phyloP scores from a whole-genome alignment of 2,113 vertebrate genomes.

The Mohoua ochrocephala region DNA sequence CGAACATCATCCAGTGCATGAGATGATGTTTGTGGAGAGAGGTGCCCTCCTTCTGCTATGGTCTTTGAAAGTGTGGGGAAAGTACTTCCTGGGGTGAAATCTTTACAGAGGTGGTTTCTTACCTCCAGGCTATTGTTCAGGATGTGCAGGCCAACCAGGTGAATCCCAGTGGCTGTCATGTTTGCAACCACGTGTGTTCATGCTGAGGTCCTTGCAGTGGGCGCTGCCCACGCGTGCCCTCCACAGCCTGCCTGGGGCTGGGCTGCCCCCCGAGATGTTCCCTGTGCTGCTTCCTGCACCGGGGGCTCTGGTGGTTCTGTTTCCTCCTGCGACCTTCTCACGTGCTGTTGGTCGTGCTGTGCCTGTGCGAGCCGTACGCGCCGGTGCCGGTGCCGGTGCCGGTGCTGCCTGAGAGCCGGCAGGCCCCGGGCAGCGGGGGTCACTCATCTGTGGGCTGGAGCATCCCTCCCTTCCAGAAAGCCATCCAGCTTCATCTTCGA shows the following conservation, averaged over 20 bases:
- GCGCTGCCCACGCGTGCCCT: rapidly evolving
- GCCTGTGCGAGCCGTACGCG: rapidly evolving
- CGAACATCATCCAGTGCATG: background rate
- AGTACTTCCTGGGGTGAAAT: background rate
- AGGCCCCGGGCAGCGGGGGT: background rate
- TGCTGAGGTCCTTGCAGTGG: background rate
- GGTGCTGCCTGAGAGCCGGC: no score
- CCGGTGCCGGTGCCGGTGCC: rapidly evolving
- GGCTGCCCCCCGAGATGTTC: rapidly evolving
- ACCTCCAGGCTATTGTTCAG: background rate
- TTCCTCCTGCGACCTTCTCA: background rate
- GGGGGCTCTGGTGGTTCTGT: background rate
- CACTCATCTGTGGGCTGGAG: rapidly evolving
- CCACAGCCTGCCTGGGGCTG: rapidly evolving
- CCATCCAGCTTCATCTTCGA: background rate
- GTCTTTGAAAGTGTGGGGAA: background rate
- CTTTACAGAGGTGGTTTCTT: background rate
- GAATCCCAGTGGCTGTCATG: rapidly evolving
- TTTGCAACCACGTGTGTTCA: rapidly evolving
- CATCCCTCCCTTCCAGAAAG: background rate
- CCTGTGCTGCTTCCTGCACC: rapidly evolving
- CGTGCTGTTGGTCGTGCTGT: background rate
- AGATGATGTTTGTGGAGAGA: background rate
- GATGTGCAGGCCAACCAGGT: background rate
- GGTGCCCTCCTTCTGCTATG: rapidly evolving